Conservation (phyloP, 2,113 vertebrate species). For the Sphaerodactylus townsendi region DNA sequence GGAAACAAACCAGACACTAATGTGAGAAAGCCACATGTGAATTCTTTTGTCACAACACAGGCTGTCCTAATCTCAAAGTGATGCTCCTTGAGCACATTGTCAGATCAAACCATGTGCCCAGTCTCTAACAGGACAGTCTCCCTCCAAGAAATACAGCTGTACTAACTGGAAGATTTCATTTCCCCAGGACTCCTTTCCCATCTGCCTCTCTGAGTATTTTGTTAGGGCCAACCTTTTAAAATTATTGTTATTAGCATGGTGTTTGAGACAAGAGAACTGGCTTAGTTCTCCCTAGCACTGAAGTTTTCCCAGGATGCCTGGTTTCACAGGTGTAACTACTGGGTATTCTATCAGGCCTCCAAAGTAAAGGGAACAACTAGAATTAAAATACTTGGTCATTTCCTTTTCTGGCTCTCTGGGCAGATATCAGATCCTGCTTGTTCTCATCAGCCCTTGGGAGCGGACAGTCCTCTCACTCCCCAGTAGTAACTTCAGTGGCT, state of each 20-base stretch:
- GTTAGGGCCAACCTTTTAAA: neutral
- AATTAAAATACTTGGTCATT: neutral
- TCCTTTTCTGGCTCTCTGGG: neutral
- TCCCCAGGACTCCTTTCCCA: neutral
- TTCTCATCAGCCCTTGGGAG: neutral
- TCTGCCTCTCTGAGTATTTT: neutral
- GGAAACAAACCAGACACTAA: neutral
- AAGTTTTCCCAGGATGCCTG: neutral
- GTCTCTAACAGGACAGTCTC: neutral
- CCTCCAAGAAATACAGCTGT: neutral
- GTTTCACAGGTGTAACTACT: rapidly evolving
- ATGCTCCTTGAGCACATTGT: neutral
- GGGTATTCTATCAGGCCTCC: neutral
- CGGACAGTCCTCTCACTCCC: neutral
- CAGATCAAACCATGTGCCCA: neutral
- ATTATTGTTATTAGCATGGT: neutral
- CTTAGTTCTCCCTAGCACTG: neutral
- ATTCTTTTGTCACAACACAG: neutral
- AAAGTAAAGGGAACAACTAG: neutral
- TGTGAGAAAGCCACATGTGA: neutral
- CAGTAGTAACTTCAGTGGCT: neutral
- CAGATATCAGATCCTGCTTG: neutral
- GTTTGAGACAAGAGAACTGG: neutral
- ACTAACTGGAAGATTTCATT: neutral
- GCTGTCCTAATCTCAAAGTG: neutral